Conservation (phyloP, 2,888 invertebrate species). For the Kryphioiulus occultus region DNA sequence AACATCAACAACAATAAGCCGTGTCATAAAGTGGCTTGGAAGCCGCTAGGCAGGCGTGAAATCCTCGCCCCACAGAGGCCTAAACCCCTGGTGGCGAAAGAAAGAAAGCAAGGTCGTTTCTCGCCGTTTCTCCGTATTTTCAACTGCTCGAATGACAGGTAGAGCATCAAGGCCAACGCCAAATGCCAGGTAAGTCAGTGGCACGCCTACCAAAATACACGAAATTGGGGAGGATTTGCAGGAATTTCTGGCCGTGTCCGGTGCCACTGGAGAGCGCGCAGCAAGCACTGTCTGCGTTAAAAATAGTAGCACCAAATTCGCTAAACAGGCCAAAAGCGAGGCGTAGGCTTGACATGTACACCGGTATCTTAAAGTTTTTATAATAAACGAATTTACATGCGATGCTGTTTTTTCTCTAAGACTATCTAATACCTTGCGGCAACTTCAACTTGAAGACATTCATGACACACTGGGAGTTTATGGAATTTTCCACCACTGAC, state of each 20-base stretch:
- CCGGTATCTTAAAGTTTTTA: too few relatives aligned
- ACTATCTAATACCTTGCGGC: too few relatives aligned
- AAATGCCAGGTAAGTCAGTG: conserved; percentile 12
- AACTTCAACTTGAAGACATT: too few relatives aligned
- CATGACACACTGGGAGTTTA: too few relatives aligned
- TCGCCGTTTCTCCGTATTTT: not conserved
- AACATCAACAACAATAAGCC: not conserved
- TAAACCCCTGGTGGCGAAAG: conserved; percentile 21
- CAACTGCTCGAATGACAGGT: not conserved
- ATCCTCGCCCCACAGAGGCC: not conserved
- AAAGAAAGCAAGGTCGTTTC: conserved; percentile 26
- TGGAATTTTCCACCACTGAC: too few relatives aligned
- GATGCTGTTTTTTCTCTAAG: too few relatives aligned
- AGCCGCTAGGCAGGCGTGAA: not conserved
- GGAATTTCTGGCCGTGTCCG: not conserved
- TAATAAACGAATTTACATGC: too few relatives aligned
- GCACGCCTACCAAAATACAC: conserved; percentile 11
- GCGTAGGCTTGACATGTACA: too few relatives aligned
- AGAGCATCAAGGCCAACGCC: not conserved
- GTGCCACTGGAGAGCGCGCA: not conserved
- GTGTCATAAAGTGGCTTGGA: not conserved
- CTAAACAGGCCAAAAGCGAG: too few relatives aligned
- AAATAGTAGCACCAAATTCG: not conserved
- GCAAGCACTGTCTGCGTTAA: not conserved
- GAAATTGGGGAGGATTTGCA: not conserved